These are phyloP conservation scores for Drosophila atripex DNA, from an alignment of 2,888 invertebrate genomes.

Conservation along the genomic window DNA sequence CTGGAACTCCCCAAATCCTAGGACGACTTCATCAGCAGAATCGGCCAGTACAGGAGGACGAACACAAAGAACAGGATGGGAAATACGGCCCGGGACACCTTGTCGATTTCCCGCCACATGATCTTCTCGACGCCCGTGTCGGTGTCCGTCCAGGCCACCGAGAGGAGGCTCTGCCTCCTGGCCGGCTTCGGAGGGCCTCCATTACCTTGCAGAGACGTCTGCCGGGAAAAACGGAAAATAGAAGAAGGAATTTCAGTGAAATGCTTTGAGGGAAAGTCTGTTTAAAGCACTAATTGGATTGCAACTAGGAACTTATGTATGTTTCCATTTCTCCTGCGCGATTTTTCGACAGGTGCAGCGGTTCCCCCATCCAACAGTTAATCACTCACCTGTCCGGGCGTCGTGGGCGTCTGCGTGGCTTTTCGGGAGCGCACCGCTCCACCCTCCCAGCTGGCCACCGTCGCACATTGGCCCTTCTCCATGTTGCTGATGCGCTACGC, in stretches of 20 bases:
- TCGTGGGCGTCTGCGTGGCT: slow-evolving; percentile 84
- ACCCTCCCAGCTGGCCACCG: slow-evolving; percentile 88
- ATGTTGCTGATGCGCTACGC: slow-evolving; percentile 86
- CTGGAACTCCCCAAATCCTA: slow-evolving; percentile 84
- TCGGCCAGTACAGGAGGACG: slow-evolving; percentile 91
- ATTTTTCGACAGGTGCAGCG: slow-evolving; percentile 28
- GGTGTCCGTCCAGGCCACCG: slow-evolving; percentile 88
- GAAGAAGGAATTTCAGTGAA: neutral
- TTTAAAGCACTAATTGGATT: neutral
- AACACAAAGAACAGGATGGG: slow-evolving; percentile 91
- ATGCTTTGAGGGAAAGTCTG: too few species aligned
- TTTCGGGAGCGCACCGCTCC: slow-evolving; percentile 87
- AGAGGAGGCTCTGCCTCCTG: slow-evolving; percentile 83
- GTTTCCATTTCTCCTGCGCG: neutral
- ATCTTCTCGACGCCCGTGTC: slow-evolving; percentile 89
- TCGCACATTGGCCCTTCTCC: slow-evolving; percentile 88
- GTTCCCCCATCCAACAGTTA: slow-evolving; percentile 43
- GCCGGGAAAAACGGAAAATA: neutral
- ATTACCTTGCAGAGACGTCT: slow-evolving; percentile 84
- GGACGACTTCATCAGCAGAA: slow-evolving; percentile 88
- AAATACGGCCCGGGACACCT: slow-evolving; percentile 90
- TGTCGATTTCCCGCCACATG: slow-evolving; percentile 92
- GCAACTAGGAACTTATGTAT: neutral
- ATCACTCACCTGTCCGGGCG: slow-evolving; percentile 83
- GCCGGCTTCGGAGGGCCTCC: slow-evolving; percentile 84